Evolutionary conservation across 2,113 vertebrate species (phyloP).

Genomic region (Prunella himalayana): DNA sequence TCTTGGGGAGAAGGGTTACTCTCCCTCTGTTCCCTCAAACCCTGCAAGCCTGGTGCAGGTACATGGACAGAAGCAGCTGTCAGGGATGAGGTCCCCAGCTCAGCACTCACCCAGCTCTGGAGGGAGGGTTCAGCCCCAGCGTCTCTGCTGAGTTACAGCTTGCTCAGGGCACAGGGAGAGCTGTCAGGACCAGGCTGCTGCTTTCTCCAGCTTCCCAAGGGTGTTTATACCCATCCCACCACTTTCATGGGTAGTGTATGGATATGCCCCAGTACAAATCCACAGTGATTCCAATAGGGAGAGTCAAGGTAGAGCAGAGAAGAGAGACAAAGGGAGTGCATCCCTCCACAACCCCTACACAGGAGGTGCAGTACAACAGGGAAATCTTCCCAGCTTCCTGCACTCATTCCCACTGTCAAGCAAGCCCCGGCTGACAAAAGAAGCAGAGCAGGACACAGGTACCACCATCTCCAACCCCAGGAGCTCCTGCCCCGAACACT

Average conservation of each 20-base stretch:
- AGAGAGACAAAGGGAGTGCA: background rate
- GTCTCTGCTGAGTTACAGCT: background rate
- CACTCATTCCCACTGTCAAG: accelerated
- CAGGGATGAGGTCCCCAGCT: background rate
- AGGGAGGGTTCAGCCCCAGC: background rate
- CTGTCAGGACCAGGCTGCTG: background rate
- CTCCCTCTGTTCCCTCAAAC: background rate
- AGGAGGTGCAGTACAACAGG: background rate
- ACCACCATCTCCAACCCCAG: background rate
- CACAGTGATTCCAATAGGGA: background rate
- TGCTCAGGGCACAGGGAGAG: background rate
- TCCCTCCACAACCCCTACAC: background rate
- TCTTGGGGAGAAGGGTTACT: background rate
- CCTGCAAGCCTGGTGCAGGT: background rate
- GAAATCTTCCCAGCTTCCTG: background rate
- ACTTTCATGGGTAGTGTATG: background rate
- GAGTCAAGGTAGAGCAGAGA: accelerated
- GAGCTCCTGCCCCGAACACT: background rate
- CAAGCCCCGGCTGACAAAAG: background rate
- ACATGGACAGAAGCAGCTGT: background rate
- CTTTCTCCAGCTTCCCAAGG: background rate
- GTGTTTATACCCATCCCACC: background rate
- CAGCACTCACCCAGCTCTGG: background rate
- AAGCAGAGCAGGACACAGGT: background rate
- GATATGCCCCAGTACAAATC: background rate